These are phyloP conservation scores for Eriosoma lanigerum DNA, from an alignment of 1,140 invertebrate species.

Conservation along the genomic window DNA sequence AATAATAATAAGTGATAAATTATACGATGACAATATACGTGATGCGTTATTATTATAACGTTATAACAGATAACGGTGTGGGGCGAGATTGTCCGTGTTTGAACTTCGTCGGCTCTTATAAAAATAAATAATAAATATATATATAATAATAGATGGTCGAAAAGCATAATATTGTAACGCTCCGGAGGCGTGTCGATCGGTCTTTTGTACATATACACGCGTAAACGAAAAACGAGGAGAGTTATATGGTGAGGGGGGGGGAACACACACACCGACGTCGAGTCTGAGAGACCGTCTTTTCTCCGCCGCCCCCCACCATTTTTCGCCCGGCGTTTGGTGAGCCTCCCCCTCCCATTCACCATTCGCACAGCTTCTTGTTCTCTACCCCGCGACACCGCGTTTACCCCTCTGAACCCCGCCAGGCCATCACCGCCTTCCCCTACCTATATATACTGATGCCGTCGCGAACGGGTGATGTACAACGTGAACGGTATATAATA, in stretches of 20 bases:
- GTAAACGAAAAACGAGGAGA: not conserved
- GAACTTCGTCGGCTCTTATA: constrained; percentile 5
- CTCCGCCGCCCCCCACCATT: not conserved
- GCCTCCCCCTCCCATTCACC: too few species aligned
- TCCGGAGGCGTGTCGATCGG: constrained; percentile 17
- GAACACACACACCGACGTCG: constrained; percentile 8
- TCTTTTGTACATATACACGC: constrained; percentile 12
- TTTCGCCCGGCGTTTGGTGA: not conserved
- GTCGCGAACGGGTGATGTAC: too few species aligned
- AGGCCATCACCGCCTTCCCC: not conserved
- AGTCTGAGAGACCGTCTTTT: constrained; percentile 10
- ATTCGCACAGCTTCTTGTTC: not conserved
- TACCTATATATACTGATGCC: not conserved
- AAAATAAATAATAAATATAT: too few species aligned
- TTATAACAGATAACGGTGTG: too few species aligned
- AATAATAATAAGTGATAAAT: too few species aligned
- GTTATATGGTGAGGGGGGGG: not conserved
- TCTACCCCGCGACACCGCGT: not conserved
- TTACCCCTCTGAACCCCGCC: not conserved
- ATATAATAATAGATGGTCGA: not conserved
- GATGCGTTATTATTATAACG: too few species aligned
- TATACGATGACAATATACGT: too few species aligned
- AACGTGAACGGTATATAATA: not conserved
- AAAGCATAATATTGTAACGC: not conserved
- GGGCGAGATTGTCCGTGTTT: not conserved